These are phyloP conservation scores for Notothenia rossii DNA, from an alignment of 2,113 vertebrate genomes.

Conservation along the genomic window DNA sequence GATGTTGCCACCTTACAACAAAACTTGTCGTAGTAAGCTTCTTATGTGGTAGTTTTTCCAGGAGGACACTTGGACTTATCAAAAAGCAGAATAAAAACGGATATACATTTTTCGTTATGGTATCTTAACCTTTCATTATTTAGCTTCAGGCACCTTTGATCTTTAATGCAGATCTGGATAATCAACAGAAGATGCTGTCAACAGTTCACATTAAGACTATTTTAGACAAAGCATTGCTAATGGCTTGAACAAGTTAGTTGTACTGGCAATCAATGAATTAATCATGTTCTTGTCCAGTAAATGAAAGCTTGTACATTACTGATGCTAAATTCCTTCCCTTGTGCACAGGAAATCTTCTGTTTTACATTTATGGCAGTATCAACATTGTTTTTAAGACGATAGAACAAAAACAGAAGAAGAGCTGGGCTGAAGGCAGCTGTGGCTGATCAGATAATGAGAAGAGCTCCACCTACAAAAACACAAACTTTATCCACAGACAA, in stretches of 20 bases:
- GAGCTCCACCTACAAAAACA: constrained; percentile 46
- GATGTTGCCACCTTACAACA: no score
- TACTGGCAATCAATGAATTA: constrained; percentile 21
- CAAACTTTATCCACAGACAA: constrained; percentile 21
- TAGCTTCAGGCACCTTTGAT: no score
- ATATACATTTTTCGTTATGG: no score
- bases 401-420: constrained; percentile 36
- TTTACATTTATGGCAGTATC: constrained; percentile 27
- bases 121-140: no score
- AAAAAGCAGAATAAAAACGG: no score
- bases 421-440: constrained; percentile 36
- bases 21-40: no score
- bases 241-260: constrained; percentile 18
- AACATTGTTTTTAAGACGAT: constrained; percentile 18
- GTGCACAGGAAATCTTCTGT: constrained; percentile 17
- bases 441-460: constrained; percentile 39
- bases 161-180: neutral
- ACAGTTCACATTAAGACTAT: constrained; percentile 10
- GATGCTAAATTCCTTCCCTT: constrained; percentile 20
- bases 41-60: no score
- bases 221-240: constrained; percentile 9
- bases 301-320: constrained; percentile 43
- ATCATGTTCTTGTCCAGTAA: constrained; percentile 17
- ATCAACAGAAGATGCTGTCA: constrained; percentile 18
- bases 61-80: no score